Evolutionary conservation across 2,888 invertebrate genomes (phyloP).

Genomic region (Noctua fimbriata): DNA sequence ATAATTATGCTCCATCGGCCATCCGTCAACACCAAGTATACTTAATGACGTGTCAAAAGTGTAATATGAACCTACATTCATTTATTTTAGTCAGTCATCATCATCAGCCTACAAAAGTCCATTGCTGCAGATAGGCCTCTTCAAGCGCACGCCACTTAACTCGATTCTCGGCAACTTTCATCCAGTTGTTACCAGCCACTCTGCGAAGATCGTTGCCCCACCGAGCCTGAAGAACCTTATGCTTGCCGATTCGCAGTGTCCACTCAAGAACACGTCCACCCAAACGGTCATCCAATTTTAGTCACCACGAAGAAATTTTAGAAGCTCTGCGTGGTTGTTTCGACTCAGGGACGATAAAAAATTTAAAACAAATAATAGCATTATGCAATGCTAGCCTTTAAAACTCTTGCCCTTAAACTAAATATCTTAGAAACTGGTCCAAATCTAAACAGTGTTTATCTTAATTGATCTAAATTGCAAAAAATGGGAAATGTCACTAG

Average conservation of each 20-base stretch:
- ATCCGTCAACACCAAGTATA: neutral
- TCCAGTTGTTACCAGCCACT: neutral
- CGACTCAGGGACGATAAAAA: too few species aligned
- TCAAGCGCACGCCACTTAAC: neutral
- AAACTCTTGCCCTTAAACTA: slow-evolving; percentile 41
- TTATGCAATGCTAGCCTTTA: slow-evolving; percentile 4
- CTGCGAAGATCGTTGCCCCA: neutral
- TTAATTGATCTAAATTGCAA: slow-evolving; percentile 58
- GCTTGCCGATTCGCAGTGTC: neutral
- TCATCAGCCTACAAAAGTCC: neutral
- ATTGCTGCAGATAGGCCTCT: neutral
- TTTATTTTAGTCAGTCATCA: neutral
- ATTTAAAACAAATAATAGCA: neutral
- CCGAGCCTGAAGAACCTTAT: neutral
- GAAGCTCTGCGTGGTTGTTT: neutral
- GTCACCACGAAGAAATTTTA: neutral
- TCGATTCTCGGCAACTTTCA: neutral
- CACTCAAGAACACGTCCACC: neutral
- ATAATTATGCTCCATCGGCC: neutral
- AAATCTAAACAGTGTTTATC: slow-evolving; percentile 55
- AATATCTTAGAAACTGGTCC: slow-evolving; percentile 38
- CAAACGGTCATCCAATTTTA: neutral
- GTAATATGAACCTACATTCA: neutral
- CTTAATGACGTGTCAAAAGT: neutral
- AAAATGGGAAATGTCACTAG: slow-evolving; percentile 48